Evolutionary conservation across 2,113 vertebrate species (phyloP), one percentile per base, ranked within the genome.

Genomic region (Pseudonaja textilis): DNA sequence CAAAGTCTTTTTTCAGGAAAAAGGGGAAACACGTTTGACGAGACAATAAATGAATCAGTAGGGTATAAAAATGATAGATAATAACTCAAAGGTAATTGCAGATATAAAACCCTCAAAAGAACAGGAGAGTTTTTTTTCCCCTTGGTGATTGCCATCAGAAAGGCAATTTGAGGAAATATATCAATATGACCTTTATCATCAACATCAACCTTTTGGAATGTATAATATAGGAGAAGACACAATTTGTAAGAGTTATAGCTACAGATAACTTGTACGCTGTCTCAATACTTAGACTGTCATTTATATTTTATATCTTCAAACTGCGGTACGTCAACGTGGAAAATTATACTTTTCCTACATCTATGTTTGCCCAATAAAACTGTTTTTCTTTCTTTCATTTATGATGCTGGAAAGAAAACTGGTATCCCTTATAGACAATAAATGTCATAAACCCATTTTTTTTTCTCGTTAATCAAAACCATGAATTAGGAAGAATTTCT

Each of bases 11-110:
- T 95, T 89, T 55, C 87, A 93, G 91, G 56, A 0, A 90, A 96
- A 89, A 95, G 47, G 95, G 94, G 95, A 95, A 97, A 26, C 47
- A 96, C 94, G 95, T 93, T 90, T 94, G 90, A 95, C 93, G 94
- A 95, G 95, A n/a, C 94, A 94, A 12, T 92, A 85, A 93, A 93
- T 93, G 92, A 95, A 92, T 56, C 64, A 89, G 61, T 23, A 25
- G n/a, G n/a, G 42, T 18, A 47, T 81, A 89, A 85, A 85, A 95
- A 87, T 50, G 47, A 93, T 92, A 96, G 93, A 94, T 85, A 95
- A 95, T 93, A 96, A 29, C 61, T 85, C 74, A 55, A 50, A 91
- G 92, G 23, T 52, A 94, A 95, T 89, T 94, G 87, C 93, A 92
- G 92, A 89, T 91, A 93, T 81, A 94, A 95, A 92, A 47, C 25